Percentiles rank a stretch among this genome's conserved stretches.
Evolutionary conservation across 1,140 invertebrate genomes (phyloP).

Genomic region (Rhysida immarginata): DNA sequence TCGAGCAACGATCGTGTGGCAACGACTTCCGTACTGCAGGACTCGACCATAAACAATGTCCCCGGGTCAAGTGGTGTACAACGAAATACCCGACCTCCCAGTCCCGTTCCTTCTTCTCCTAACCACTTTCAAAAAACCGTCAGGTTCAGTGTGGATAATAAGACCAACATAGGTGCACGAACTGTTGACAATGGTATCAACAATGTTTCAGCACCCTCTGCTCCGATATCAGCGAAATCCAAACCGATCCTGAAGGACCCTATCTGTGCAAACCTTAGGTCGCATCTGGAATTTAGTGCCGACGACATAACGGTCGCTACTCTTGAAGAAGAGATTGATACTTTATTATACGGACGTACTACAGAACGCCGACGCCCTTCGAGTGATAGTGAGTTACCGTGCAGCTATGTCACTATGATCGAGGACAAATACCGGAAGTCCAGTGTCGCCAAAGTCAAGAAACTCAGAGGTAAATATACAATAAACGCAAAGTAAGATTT

Average conservation of each 20-base stretch:
- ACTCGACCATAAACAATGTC: too few species aligned
- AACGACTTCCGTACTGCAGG: background rate
- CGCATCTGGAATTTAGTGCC: slow-evolving; percentile 10
- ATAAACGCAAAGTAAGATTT: too few species aligned
- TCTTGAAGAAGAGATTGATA: slow-evolving; percentile 28
- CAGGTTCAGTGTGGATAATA: slow-evolving; percentile 13
- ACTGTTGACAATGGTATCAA: background rate
- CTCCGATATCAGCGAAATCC: background rate
- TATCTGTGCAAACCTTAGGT: slow-evolving; percentile 16
- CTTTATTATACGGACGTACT: slow-evolving; percentile 23
- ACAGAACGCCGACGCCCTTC: background rate
- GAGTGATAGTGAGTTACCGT: slow-evolving; percentile 14
- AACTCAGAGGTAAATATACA: slow-evolving; percentile 20
- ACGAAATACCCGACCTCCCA: background rate
- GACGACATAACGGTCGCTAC: slow-evolving; percentile 10
- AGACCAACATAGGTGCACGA: background rate
- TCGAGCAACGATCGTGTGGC: background rate
- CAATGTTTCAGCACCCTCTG: background rate
- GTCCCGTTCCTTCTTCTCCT: background rate
- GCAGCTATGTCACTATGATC: slow-evolving; percentile 24
- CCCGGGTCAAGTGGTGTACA: background rate
- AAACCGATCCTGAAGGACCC: slow-evolving; percentile 20
- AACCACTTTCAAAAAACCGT: slow-evolving; percentile 14
- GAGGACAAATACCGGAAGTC: slow-evolving; percentile 24
- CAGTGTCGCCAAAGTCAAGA: slow-evolving; percentile 22